These are phyloP conservation scores for Ophion ellenae DNA, from an alignment of 2,888 invertebrate genomes.

Conservation along the genomic window DNA sequence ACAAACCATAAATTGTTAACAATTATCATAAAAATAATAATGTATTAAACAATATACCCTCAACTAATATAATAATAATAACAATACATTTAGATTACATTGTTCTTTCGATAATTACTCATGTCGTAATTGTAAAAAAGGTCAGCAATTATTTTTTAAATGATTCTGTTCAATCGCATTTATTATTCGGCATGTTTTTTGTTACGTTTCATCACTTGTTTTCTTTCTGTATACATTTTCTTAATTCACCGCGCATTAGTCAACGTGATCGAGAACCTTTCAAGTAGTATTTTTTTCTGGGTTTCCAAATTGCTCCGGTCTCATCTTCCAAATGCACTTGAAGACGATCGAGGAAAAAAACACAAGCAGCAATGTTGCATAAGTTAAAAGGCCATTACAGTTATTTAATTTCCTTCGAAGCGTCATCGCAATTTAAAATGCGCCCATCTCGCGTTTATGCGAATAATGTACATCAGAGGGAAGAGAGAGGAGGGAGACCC, in stretches of 20 bases:
- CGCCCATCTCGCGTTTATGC: slow-evolving; percentile 42
- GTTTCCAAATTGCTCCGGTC: not conserved
- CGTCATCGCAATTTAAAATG: slow-evolving; percentile 31
- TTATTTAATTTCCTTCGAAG: slow-evolving; percentile 21
- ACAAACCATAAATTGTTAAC: too few relatives aligned
- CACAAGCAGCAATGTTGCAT: slow-evolving; percentile 2
- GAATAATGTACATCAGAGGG: slow-evolving; percentile 11
- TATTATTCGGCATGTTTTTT: too few relatives aligned
- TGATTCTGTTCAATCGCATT: too few relatives aligned
- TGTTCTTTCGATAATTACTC: not conserved
- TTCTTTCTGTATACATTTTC: not conserved
- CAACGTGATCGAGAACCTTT: not conserved
- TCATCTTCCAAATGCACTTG: not conserved
- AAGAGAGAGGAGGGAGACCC: not conserved
- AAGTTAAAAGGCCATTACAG: slow-evolving; percentile 14
- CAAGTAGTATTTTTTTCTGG: not conserved
- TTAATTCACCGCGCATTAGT: not conserved
- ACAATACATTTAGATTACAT: not conserved
- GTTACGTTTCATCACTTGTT: not conserved
- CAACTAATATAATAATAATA: not conserved
- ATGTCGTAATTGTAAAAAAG: not conserved
- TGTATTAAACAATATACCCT: not conserved
- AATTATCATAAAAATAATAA: not conserved
- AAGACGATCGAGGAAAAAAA: not conserved
- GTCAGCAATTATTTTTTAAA: too few relatives aligned